phyloP scores from a whole-genome alignment of 2,888 invertebrate genomes.

The Chirona hameri region DNA sequence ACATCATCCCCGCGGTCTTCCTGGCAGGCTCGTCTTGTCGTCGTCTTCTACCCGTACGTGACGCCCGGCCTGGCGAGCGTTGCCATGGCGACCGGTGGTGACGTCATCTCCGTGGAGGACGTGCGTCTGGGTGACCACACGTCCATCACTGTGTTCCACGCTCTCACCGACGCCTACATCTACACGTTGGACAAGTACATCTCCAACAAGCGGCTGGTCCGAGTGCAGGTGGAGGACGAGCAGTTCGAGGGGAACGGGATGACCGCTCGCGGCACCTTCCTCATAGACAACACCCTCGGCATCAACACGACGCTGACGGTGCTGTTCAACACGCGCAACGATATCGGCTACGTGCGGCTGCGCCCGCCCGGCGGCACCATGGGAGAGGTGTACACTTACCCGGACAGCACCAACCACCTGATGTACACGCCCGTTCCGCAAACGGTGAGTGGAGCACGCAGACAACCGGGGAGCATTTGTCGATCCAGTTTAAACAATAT shows the following conservation, averaged over 20 bases:
- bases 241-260: slow-evolving; percentile 38
- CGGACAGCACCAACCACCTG: slow-evolving; percentile 53
- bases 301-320: slow-evolving; percentile 42
- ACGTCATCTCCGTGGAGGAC: slow-evolving; percentile 54
- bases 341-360: slow-evolving; percentile 8
- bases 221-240: slow-evolving; percentile 41
- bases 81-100: slow-evolving; percentile 50
- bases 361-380: neutral
- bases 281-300: slow-evolving; percentile 53
- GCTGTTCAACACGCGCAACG: slow-evolving; percentile 39
- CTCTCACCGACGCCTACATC: slow-evolving; percentile 42
- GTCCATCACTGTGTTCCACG: slow-evolving; percentile 42
- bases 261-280: slow-evolving; percentile 50
- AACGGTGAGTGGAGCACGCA: slow-evolving; percentile 1
- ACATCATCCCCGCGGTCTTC: neutral
- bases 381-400: slow-evolving; percentile 54
- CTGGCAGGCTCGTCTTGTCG: neutral
- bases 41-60: slow-evolving; percentile 24
- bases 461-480: too few species aligned
- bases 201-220: slow-evolving; percentile 36
- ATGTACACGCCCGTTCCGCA: neutral
- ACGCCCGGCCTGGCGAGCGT: slow-evolving; percentile 49
- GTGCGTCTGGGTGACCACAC: slow-evolving; percentile 46
- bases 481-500: too few species aligned
- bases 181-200: slow-evolving; percentile 40